These are phyloP conservation scores for Drosophila recens DNA, from an alignment of 2,888 invertebrate genomes.

Conservation along the genomic window DNA sequence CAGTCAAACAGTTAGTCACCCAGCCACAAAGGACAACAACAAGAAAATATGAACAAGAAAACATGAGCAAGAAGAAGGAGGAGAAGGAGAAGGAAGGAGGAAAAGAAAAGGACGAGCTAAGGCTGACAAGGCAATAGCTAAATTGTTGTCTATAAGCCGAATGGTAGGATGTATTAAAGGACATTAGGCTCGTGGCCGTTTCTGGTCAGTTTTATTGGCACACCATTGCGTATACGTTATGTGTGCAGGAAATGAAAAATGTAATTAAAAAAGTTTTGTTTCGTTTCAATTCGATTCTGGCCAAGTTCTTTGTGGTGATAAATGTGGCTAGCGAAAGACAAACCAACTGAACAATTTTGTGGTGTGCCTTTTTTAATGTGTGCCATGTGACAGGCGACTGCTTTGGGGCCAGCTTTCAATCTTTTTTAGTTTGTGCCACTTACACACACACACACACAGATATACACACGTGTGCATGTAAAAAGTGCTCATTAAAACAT, in stretches of 20 bases:
- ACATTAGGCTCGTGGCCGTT: conserved; percentile 58
- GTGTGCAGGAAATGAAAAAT: conserved; percentile 73
- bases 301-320: conserved; percentile 41
- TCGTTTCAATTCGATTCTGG: conserved; percentile 7
- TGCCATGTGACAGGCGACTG: conserved; percentile 41
- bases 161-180: conserved; percentile 47
- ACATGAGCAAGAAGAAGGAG: background rate
- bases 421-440: conserved; percentile 49
- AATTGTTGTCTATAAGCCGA: conserved; percentile 43
- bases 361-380: conserved; percentile 64
- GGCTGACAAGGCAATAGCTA: conserved; percentile 55
- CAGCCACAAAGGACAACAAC: conserved; percentile 53
- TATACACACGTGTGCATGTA: conserved; percentile 55
- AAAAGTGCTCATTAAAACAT: conserved; percentile 78
- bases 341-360: conserved; percentile 62
- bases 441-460: conserved; percentile 2
- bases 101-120: conserved; percentile 4
- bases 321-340: conserved; percentile 28
- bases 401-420: conserved; percentile 47
- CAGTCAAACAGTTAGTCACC: conserved; percentile 65
- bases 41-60: conserved; percentile 2
- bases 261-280: conserved; percentile 74
- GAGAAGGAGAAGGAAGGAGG: background rate
- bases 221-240: conserved; percentile 66
- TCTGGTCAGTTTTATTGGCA: conserved; percentile 66